A percentile compares a stretch with the other conserved stretches of the same genome.
Conservation (phyloP, 2,888 invertebrate species). For the Noctua comes region DNA sequence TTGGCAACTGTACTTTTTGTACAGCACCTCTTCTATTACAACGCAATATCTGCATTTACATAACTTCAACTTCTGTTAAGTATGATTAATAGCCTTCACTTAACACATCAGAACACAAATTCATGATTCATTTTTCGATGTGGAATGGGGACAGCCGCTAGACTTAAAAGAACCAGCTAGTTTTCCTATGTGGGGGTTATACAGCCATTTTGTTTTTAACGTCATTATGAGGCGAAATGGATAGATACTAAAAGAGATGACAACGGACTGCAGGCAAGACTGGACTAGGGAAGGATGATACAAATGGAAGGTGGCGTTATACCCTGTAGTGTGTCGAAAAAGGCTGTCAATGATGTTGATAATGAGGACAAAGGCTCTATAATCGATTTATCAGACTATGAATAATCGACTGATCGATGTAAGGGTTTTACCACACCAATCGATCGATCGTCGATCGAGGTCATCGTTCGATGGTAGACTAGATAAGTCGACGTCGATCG, state of each 20-base stretch:
- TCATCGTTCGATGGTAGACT: too few species aligned
- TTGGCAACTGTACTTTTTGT: conserved; percentile 25
- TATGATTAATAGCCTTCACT: conserved; percentile 15
- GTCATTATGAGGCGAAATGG: background rate
- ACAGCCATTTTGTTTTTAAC: too few species aligned
- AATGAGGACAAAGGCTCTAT: background rate
- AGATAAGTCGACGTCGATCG: too few species aligned
- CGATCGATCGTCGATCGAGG: too few species aligned
- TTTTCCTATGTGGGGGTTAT: too few species aligned
- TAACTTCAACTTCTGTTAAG: conserved; percentile 27
- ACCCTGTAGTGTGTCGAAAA: background rate
- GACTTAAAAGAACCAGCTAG: background rate
- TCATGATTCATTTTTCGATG: background rate
- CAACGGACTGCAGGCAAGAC: background rate
- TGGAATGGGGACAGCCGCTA: too few species aligned
- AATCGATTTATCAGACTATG: background rate
- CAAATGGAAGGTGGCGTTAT: background rate
- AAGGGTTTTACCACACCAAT: background rate
- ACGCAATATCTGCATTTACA: conserved; percentile 26
- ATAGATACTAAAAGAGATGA: background rate
- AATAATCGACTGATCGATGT: background rate
- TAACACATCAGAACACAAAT: background rate
- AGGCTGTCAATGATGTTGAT: background rate
- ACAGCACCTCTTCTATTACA: background rate
- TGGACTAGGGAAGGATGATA: background rate